Conservation (phyloP, 2,113 vertebrate genomes). For the Gymnogyps californianus region DNA sequence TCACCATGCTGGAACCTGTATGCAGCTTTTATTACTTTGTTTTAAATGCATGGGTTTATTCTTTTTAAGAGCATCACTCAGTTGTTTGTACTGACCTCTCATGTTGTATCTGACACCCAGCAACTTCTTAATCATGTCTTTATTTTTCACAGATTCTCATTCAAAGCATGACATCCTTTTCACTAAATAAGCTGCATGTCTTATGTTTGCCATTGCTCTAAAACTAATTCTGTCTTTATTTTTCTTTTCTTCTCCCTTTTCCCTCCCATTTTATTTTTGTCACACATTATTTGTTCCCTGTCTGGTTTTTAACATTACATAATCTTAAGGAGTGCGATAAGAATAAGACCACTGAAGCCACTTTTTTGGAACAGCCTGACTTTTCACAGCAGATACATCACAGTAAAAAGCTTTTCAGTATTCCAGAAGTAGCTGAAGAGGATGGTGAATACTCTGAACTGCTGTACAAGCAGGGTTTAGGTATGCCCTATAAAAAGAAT, state of each 20-base stretch:
- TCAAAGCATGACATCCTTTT: slow-evolving; percentile 84
- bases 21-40: background rate
- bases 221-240: slow-evolving; percentile 99
- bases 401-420: slow-evolving; percentile 93
- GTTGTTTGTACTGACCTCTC: slow-evolving; percentile 27
- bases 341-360: slow-evolving; percentile 77
- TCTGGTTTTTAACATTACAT: slow-evolving; percentile 75
- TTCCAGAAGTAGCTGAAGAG: slow-evolving; percentile 95
- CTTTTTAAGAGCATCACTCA: background rate
- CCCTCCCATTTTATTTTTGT: slow-evolving; percentile 77
- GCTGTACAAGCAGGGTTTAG: slow-evolving; percentile 62
- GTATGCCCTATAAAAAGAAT: slow-evolving; percentile 29
- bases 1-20: background rate
- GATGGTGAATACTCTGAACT: slow-evolving; percentile 69
- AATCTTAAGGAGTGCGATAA: slow-evolving; percentile 82
- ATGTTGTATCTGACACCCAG: background rate
- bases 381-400: slow-evolving; percentile 83
- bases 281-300: slow-evolving; percentile 71
- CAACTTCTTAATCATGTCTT: slow-evolving; percentile 37
- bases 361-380: slow-evolving; percentile 85
- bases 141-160: slow-evolving; percentile 81
- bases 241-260: slow-evolving; percentile 77
- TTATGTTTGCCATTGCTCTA: slow-evolving; percentile 80
- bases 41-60: slow-evolving; percentile 41
- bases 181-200: slow-evolving; percentile 86